Evolutionary conservation across 37 sponge, comb jelly and placozoan species (phyloP), one percentile per base, ranked within the genome.

Genomic region (Theonella swinhoei): DNA sequence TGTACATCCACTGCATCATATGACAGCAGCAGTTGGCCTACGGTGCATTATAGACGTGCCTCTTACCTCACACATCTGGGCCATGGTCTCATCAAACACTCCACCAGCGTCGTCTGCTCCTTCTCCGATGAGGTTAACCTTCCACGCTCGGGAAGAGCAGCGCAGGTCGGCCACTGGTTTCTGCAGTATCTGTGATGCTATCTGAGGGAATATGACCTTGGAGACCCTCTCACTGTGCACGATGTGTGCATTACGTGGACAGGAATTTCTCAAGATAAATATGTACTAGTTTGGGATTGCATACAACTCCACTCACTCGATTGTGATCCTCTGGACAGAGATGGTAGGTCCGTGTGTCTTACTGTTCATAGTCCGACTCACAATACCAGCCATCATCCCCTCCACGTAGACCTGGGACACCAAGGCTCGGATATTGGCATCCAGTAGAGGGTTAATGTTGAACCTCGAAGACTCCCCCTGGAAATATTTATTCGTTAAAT

Each of bases 91-190:
- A 74, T 97, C 97, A 92, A 92, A 97, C 68, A 92, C 95, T 62
- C 97, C 97, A 4, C 97, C 97, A 41, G 97, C 97, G 73, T 97
- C 97, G 74, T 94, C 97, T 23, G 97, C 97, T 31, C 94, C 94
- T 39, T 96, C 94, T 36, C 94, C 94, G 0, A 89, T 62, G 11
- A 97, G 86, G 28, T 79, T 91, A 25, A 97, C 95, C 68, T 97
- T 95, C 96, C 96, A 95, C 11, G 96, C 93, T 36, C 96, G 70
- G 3, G 87, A 63, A 33, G 82, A 68, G 36, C 91, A 90, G 36
- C 93, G 59, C 3, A 95, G 74, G 29, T 93, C 91, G 3, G 58
- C 43, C 11, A 90, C 70, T 1, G 72, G 26, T 40, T 80, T 76
- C 62, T 84, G 73, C 7, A 95, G 34, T 1, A 95, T 84, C 85